Conservation (phyloP, 2,797 vertebrate genomes). For the Micropoecilia bifurca region DNA sequence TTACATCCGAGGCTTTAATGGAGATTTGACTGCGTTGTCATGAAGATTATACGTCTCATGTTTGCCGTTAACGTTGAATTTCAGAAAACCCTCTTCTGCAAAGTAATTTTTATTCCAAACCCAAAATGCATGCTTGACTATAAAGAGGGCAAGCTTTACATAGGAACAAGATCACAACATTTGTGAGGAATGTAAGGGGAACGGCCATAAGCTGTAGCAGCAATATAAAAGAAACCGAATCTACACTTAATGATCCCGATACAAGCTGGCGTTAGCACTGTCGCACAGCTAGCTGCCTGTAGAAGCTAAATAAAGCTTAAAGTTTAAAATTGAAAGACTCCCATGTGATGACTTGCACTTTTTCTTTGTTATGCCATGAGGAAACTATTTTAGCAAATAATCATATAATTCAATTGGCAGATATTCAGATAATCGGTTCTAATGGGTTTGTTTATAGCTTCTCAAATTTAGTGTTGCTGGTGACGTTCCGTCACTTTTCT, state of each 20-base stretch:
- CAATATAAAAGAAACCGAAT: not conserved
- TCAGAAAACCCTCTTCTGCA: not conserved
- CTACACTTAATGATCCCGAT: not conserved
- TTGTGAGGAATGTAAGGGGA: not conserved
- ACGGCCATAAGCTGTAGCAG: not conserved
- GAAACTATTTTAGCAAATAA: not conserved
- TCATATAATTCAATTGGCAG: not conserved
- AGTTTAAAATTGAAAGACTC: not conserved
- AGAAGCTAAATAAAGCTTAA: not conserved
- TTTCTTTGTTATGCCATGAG: not conserved
- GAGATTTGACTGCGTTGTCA: not conserved
- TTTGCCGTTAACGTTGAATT: not conserved
- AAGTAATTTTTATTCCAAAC: not conserved
- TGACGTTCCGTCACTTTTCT: not conserved
- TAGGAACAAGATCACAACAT: not conserved
- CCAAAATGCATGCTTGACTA: not conserved
- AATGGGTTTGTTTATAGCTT: not conserved
- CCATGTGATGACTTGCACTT: not conserved
- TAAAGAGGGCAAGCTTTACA: not conserved
- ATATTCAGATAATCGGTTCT: not conserved
- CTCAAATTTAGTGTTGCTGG: not conserved
- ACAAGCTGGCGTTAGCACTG: not conserved
- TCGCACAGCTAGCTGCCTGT: not conserved
- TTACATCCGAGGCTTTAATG: not conserved
- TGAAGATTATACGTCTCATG: not conserved